Base-by-base conservation (phyloP, 2,888 invertebrate genomes). In the Cremastinae sp. region DNA sequence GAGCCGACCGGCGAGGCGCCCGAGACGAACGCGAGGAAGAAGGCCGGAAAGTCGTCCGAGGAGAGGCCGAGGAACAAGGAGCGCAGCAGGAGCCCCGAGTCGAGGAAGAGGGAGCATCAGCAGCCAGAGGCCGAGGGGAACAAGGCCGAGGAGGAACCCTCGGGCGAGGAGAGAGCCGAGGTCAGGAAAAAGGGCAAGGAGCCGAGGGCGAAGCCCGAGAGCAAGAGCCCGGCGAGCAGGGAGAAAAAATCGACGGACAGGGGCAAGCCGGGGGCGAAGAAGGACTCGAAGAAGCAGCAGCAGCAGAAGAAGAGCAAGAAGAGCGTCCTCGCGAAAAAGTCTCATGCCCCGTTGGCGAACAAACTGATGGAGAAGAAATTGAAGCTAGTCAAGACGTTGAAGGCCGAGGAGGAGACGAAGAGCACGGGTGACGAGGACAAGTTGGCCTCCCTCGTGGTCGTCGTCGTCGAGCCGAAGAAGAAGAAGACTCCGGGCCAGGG, bases 291-390 rank as follows among this genome's bases (percentile, higher is more conserved):
- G 84, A 82, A 72, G 81, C 83, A 34, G 65, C 84, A n/a, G 87
- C n/a, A 85, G 14, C 86, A 84, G 71, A 86, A 84, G 64, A 62
- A 70, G 20, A 71, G 74, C 12, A 81, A 82, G 80, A 80, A 80
- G 70, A 79, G 69, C 59, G 69, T 83, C 75, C 81, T 88, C 36
- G 84, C 82, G 4, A 86, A 87, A 73, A 87, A 87, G 61, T 75
- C 85, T 45, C 81, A 82, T 75, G 78, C 85, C 43, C 84, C 87
- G 7, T 80, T 87, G 45, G 84, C 82, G 59, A 89, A 89, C 49
- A 89, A 87, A 74, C 78, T 87, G 59, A 79, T 85, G 12, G 87
- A 87, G 71, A 89, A 88, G 74, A 89, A 88, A 80, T 81, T 87
- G 78, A 89, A 89, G 74, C 84, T 88, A 85, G 87, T 86, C 83